phyloP scores from a whole-genome alignment of 92 coral and sea anemone genomes.

The Pocillopora grandis region DNA sequence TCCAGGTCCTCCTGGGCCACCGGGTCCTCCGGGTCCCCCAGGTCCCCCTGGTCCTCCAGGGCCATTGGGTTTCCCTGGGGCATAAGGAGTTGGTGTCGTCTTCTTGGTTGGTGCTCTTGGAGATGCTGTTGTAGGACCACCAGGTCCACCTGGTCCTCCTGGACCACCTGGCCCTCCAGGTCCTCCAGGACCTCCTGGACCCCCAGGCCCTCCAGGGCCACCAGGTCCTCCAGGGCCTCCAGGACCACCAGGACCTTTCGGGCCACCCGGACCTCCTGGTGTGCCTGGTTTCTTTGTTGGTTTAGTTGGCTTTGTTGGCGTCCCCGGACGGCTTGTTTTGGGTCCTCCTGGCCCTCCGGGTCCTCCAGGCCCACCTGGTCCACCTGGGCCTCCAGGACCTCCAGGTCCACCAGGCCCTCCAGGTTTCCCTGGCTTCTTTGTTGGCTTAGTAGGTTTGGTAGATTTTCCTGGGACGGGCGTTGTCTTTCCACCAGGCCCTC shows the following conservation, averaged over 20 bases:
- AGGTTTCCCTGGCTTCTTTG: constrained; percentile 75
- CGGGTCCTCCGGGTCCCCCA: constrained; percentile 91
- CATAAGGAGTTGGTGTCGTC: constrained; percentile 38
- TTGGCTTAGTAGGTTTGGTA: constrained; percentile 55
- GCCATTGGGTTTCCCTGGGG: constrained; percentile 79
- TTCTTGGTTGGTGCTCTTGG: constrained; percentile 62
- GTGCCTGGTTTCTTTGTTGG: constrained; percentile 65
- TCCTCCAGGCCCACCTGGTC: constrained; percentile 84
- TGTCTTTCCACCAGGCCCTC: constrained; percentile 66
- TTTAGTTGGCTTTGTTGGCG: constrained; percentile 67
- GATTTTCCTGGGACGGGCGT: constrained; percentile 70
- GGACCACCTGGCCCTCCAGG: constrained; percentile 67
- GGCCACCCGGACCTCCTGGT: constrained; percentile 66
- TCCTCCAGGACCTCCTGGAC: constrained; percentile 67
- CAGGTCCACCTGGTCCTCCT: constrained; percentile 84
- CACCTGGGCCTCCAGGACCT: constrained; percentile 83
- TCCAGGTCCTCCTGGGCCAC: constrained; percentile 81
- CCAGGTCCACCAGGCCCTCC: constrained; percentile 84
- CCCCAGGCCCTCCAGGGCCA: constrained; percentile 78
- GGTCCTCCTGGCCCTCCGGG: constrained; percentile 85
- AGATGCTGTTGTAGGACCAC: constrained; percentile 65
- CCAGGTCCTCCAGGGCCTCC: constrained; percentile 84
- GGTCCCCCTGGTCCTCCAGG: constrained; percentile 85
- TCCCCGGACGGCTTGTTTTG: constrained; percentile 63
- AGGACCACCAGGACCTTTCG: constrained; percentile 83